Evolutionary conservation across 2,888 invertebrate species (phyloP), one percentile per base, ranked within the genome.

Genomic region (Gastracanthus pulcherrimus): DNA sequence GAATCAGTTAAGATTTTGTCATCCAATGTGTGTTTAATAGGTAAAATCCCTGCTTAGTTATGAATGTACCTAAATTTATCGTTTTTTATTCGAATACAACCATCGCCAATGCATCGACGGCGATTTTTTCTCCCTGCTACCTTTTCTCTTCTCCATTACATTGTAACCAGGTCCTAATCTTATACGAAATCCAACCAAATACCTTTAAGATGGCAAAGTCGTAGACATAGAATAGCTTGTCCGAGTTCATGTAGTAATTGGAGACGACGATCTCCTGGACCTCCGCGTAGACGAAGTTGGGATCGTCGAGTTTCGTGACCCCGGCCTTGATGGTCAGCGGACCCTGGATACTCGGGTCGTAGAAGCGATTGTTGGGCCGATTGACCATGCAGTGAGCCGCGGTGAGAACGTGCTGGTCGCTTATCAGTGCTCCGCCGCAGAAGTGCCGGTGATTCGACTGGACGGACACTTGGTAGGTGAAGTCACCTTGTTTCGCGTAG

Each of bases 371-470:
- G 7, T 26, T 3, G 0, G 26, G 29, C 1, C 16, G 31, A 29
- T 5, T 26, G 9, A 60, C 23, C 11, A 16, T 5, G 69, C 69
- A 69, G 38, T 69, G 69, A 31, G 26, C 69, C 3, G 69, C 69
- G 19, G 51, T 70, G 19, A 70, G 69, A 31, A 70, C 69, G 19
- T 70, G 69, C 3, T 31, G 26, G 4, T 16, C 16, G 45, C 69
- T 70, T 19, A 70, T 48, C 51, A 51, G 29, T 31, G 51, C 48
- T 34, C 51, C 70, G 7, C 70, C 70, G 7, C 70, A 70, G 6
- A 19, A 13, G 19, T 70, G 70, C 19, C 9, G 4, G 11, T 45
- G 48, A 7, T 34, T 34, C 3, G 45, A n/a, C 38, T 70, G 70
- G 0, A 70, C 2, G 19, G 70, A 70, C 3, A 70, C 70, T 3